Base-by-base conservation (phyloP, 1,140 invertebrate species). In the Ruditapes philippinarum region DNA sequence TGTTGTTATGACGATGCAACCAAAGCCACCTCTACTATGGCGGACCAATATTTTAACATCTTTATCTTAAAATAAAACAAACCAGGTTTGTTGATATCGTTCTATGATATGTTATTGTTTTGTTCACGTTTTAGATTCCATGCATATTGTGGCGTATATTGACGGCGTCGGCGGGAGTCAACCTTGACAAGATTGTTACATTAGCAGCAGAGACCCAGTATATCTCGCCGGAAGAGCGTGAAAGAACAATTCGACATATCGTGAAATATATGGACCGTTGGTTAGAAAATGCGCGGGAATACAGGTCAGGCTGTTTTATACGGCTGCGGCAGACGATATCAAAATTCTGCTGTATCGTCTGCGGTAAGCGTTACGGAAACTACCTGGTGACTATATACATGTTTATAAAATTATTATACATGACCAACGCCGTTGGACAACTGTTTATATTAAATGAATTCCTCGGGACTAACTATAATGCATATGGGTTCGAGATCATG, bases 91-190 rank as follows among this genome's bases (percentile, higher is more conserved):
- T n/a, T n/a, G n/a, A n/a, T n/a, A n/a, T n/a, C n/a, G n/a, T n/a
- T n/a, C n/a, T n/a, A 86, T 49, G 22, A 14, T 88, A 31, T 91
- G 81, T 80, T 84, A 90, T 76, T 22, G 86, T 45, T 45, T 45
- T 45, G 42, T 45, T 45, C 14, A 12, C 86, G 78, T 38, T 96
- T 19, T 65, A 84, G 62, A 86, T 94, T 22, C 94, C 94, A 0
- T 96, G 96, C 87, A 96, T 97, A 28, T 91, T 97, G 17, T 97
- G 97, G 96, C 95, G 96, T 45, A 96, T 96, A 81, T 91, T 96
- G 17, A 96, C 96, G n/a, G 94, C 94, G 28, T 95, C 96, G 17
- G 96, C 96, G 11, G 96, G 96, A 11, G 95, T 96, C 25, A 95
- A 96, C 91, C 90, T 96, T 36, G 94, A 95, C 90, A 95, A 94